These are phyloP conservation scores for Bubalus kerabau DNA, from an alignment of 2,113 vertebrate genomes.

Conservation along the genomic window DNA sequence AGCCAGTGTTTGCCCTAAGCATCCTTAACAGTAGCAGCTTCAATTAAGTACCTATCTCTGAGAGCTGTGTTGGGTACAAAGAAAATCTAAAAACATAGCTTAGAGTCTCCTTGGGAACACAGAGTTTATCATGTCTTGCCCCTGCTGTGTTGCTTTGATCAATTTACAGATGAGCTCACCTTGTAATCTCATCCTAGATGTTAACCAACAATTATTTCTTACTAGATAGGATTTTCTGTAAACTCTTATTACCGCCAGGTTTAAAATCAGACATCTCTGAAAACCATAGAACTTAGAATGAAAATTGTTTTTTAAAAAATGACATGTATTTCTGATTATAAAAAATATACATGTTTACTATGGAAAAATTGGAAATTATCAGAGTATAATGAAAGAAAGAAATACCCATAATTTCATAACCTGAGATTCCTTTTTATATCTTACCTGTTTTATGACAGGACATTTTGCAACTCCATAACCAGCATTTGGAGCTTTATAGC, in stretches of 20 bases:
- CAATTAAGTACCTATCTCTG: neutral
- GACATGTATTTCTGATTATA: neutral
- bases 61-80: neutral
- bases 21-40: neutral
- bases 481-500: neutral
- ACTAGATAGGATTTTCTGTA: neutral
- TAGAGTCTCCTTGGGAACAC: neutral
- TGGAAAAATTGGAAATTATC: neutral
- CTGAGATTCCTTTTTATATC: neutral
- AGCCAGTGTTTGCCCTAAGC: neutral
- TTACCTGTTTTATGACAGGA: neutral
- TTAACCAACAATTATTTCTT: neutral
- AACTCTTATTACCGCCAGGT: neutral
- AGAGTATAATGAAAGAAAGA: conserved; percentile 13
- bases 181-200: neutral
- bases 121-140: neutral
- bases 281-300: neutral
- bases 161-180: neutral
- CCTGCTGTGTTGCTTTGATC: neutral
- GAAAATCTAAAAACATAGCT: neutral
- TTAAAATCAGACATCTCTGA: conserved; percentile 31
- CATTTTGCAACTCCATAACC: neutral
- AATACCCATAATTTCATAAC: neutral
- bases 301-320: neutral
- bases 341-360: neutral